Evolutionary conservation across 2,888 invertebrate species (phyloP), one percentile per base, ranked within the genome.

Genomic region (Latrodectus elegans): DNA sequence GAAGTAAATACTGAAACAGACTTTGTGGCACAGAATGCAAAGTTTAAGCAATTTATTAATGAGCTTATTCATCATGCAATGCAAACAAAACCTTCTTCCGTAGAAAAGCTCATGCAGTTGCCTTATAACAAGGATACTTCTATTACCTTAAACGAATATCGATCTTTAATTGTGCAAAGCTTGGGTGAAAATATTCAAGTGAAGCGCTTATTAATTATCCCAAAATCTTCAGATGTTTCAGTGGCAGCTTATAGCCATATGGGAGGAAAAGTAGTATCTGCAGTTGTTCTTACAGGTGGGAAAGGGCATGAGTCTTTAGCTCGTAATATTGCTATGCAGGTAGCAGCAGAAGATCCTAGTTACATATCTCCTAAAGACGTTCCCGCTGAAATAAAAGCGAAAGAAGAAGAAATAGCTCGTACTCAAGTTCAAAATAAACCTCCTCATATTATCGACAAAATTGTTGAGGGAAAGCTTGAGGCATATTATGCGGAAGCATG

Each of bases 261-360:
- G 26, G 49, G 51, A 26, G 14, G 38, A 12, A 51, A 12, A 14
- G 71, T n/a, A 12, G 71, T n/a, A 26, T 51, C 49, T 10, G 71
- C 38, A 49, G 71, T 49, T 11, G 22, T n/a, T 11, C 14, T 14
- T n/a, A 11, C 49, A 51, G 38, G 49, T 17, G 74, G 22, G 17
- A 52, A 55, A 17, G 74, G 53, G n/a, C 38, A 38, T 38, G 38
- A 38, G 38, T 38, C 38, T 38, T n/a, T 55, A 12, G 74, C 17
- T 14, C 52, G n/a, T n/a, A 52, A 74, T 15, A 17, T 74, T n/a
- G 74, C 74, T n/a, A 74, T 74, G 74, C 74, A 74, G 9, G 26
- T 74, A 15, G 74, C 53, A 14, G 74, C 74, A 22, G 17, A 12
- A 10, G 53, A 74, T 11, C 74, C 74, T 67, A 26, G 26, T n/a